Conservation (phyloP, 2,113 vertebrate species). For the Alethe castanea region DNA sequence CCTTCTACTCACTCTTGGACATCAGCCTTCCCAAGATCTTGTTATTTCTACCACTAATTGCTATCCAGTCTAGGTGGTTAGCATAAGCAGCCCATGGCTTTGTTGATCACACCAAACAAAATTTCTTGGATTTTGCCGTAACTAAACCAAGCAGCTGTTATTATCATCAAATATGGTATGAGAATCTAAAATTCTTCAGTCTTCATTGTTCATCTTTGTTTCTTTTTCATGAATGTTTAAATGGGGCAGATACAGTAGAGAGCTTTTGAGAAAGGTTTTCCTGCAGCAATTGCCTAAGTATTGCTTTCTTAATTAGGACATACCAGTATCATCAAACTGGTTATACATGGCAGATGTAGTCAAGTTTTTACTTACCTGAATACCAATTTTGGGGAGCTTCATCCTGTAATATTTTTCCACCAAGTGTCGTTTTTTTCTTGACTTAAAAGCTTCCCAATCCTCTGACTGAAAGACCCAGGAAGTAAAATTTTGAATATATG, state of each 20-base stretch:
- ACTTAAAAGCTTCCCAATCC: background rate
- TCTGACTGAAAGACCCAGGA: background rate
- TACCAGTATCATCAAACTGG: background rate
- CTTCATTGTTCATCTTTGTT: background rate
- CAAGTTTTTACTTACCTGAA: background rate
- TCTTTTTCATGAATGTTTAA: background rate
- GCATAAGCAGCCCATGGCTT: background rate
- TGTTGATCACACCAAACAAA: background rate
- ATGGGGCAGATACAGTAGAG: background rate
- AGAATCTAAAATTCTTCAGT: background rate
- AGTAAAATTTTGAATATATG: background rate
- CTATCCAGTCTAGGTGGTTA: background rate
- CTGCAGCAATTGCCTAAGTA: background rate
- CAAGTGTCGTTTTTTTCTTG: background rate
- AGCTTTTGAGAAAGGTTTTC: background rate
- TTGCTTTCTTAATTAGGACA: background rate
- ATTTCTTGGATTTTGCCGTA: background rate
- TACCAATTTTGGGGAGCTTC: background rate
- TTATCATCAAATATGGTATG: background rate
- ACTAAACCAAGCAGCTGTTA: background rate
- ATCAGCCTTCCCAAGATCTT: accelerated
- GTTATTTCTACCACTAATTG: background rate
- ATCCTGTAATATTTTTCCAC: background rate
- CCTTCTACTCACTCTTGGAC: background rate
- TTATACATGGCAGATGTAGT: background rate